Evolutionary conservation across 92 coral and sea anemone species (phyloP).

Genomic region (Diadumene lineata): DNA sequence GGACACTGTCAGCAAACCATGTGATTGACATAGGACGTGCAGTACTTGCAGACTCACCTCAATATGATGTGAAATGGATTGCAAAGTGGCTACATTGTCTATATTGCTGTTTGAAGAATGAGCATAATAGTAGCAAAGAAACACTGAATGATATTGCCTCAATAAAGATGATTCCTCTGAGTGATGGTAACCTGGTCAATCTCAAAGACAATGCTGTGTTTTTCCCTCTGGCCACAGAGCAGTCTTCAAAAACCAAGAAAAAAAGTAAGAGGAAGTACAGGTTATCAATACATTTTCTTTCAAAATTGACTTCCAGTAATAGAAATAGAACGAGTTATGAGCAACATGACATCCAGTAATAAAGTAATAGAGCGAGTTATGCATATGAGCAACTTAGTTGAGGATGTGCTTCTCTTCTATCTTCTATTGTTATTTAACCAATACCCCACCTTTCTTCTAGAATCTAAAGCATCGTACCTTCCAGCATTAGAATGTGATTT

Average conservation of each 20-base stretch:
- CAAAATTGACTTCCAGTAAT: too few species aligned
- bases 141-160: conserved; percentile 66
- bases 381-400: too few species aligned
- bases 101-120: conserved; percentile 78
- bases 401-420: too few species aligned
- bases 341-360: too few species aligned
- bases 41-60: neutral
- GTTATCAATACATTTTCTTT: too few species aligned
- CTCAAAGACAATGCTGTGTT: conserved; percentile 72
- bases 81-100: conserved; percentile 86
- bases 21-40: conserved; percentile 70
- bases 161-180: conserved; percentile 63
- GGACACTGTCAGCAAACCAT: conserved; percentile 72
- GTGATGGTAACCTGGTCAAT: conserved; percentile 59
- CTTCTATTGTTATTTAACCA: neutral
- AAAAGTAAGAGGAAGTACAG: conserved; percentile 26
- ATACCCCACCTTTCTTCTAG: conserved; percentile 24
- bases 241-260: conserved; percentile 23
- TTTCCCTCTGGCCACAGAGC: conserved; percentile 66
- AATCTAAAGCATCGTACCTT: conserved; percentile 25
- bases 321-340: too few species aligned
- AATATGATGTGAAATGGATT: conserved; percentile 48
- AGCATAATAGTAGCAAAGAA: conserved; percentile 81
- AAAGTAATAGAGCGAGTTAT: too few species aligned
- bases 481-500: conserved; percentile 65